phyloP scores from a whole-genome alignment of 2,113 vertebrate species.

The Sinocyclocheilus maitianheensis region DNA sequence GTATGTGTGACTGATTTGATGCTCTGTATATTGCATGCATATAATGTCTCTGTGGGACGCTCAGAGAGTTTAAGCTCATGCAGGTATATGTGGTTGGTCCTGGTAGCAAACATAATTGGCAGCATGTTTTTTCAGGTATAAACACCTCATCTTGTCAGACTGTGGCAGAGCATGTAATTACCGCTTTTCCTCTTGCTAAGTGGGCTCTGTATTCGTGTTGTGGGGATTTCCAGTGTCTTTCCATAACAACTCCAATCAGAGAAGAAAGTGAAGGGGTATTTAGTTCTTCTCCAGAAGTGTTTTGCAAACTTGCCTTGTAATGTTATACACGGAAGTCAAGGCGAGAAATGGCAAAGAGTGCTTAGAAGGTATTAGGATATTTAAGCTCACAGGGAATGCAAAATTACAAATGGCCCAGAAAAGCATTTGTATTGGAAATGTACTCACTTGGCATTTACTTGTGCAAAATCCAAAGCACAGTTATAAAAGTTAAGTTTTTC shows the following conservation, averaged over 20 bases:
- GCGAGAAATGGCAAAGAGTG: neutral
- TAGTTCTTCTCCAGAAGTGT: neutral
- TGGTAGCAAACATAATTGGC: constrained; percentile 42
- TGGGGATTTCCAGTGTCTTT: constrained; percentile 53
- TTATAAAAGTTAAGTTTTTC: neutral
- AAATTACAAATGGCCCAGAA: neutral
- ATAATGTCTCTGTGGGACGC: neutral
- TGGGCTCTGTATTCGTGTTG: constrained; percentile 30
- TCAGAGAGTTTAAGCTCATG: constrained; percentile 1
- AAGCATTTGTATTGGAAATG: neutral
- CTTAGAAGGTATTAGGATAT: neutral
- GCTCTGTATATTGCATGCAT: neutral
- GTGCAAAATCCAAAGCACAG: neutral
- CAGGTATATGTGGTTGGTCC: constrained; percentile 35
- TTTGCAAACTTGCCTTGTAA: constrained; percentile 7
- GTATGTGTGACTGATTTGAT: neutral
- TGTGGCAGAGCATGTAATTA: constrained; percentile 51
- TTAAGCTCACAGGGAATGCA: neutral
- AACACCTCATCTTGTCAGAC: constrained; percentile 44
- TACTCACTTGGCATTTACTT: neutral
- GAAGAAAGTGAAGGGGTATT: neutral
- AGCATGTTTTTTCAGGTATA: constrained; percentile 37
- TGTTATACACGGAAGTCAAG: neutral
- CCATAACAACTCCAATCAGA: constrained; percentile 15
- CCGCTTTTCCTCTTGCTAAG: constrained; percentile 19